Conservation (phyloP, 2,888 invertebrate species). For the Dichetophora obliterata region DNA sequence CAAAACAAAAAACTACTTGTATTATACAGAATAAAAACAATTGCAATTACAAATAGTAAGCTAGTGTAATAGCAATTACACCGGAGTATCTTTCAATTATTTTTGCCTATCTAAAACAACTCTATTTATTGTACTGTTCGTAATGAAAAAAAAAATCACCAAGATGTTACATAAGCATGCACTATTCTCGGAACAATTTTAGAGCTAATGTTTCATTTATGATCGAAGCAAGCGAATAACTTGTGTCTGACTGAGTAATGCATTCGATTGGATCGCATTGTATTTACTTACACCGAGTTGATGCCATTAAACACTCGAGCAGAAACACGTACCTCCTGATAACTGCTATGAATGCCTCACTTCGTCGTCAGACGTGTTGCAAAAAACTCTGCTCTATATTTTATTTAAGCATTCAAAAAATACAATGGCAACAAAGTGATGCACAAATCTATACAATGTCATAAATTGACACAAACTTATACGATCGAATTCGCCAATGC, state of each 20-base stretch:
- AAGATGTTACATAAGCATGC: not conserved
- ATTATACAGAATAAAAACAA: no score
- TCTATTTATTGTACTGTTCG: no score
- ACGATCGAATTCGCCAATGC: not conserved
- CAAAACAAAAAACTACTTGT: no score
- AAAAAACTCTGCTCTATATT: not conserved
- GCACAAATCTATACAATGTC: conserved; percentile 5
- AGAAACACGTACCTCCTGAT: conserved; percentile 27
- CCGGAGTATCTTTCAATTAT: no score
- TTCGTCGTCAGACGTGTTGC: conserved; percentile 4
- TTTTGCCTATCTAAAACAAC: no score
- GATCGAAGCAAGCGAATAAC: conserved; percentile 1
- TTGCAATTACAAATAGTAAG: no score
- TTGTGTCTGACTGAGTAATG: conserved; percentile 14
- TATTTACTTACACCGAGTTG: conserved; percentile 5
- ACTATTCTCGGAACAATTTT: not conserved
- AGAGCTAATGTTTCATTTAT: not conserved
- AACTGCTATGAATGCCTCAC: not conserved
- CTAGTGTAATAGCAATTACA: no score
- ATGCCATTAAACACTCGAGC: conserved; percentile 25
- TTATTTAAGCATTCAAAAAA: not conserved
- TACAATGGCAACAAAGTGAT: not conserved
- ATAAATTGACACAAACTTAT: not conserved
- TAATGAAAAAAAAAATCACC: not conserved
- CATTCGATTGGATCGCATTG: conserved; percentile 15